Conservation (phyloP, 1,140 invertebrate genomes). For the Lepidotrigona ventralis region DNA sequence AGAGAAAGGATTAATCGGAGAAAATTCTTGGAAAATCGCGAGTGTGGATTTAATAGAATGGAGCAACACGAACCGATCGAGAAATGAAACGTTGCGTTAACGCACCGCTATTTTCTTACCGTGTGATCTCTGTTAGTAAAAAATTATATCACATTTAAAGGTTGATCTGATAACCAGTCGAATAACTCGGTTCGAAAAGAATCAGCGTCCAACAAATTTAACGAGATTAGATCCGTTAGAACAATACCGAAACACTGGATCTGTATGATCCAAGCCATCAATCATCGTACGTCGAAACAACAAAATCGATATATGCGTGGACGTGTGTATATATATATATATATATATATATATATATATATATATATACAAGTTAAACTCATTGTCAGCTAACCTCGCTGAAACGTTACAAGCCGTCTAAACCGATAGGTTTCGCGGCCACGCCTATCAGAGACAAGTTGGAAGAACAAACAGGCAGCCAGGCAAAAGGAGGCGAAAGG, state of each 20-base stretch:
- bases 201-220: neutral
- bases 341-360: neutral
- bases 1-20: neutral
- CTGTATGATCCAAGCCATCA: neutral
- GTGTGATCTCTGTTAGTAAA: neutral
- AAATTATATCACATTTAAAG: neutral
- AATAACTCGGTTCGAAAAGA: neutral
- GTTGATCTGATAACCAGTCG: neutral
- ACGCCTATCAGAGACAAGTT: slow-evolving; percentile 43
- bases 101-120: neutral
- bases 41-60: neutral
- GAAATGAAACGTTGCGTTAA: neutral
- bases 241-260: neutral
- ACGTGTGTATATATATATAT: too few relatives aligned
- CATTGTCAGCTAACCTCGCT: slow-evolving; percentile 11
- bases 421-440: slow-evolving; percentile 24
- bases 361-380: neutral
- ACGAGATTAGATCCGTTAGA: neutral
- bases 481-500: neutral
- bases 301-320: neutral
- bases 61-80: neutral
- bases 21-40: too few relatives aligned
- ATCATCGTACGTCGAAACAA: neutral
- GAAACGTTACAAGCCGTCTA: slow-evolving; percentile 10
- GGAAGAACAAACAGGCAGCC: neutral